These are phyloP conservation scores for Thereva nobilitata DNA, from an alignment of 2,888 invertebrate species.

Conservation along the genomic window DNA sequence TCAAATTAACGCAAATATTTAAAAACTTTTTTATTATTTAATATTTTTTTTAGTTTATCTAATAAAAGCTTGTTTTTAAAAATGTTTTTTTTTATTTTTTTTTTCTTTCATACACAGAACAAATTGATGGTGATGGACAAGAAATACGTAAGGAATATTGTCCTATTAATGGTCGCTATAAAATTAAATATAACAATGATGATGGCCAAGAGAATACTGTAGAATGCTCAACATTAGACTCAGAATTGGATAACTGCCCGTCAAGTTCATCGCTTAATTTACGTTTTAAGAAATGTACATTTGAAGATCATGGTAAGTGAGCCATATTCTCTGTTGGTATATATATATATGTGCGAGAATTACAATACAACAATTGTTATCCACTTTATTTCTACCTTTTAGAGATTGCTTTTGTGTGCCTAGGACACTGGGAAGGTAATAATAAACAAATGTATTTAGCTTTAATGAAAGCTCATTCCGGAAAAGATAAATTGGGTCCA, in stretches of 20 bases:
- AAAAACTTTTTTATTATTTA: no score
- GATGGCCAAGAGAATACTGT: slow-evolving; percentile 59
- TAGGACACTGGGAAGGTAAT: slow-evolving; percentile 66
- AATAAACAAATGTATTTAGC: slow-evolving; percentile 64
- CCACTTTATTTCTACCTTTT: slow-evolving; percentile 26
- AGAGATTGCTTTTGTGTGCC: slow-evolving; percentile 66
- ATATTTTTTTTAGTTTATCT: no score
- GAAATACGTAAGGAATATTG: slow-evolving; percentile 65
- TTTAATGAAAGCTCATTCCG: slow-evolving; percentile 58
- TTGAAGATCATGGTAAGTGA: slow-evolving; percentile 61
- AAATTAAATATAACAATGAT: slow-evolving; percentile 62
- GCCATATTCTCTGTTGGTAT: not conserved
- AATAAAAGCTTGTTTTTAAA: no score
- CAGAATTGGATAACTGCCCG: slow-evolving; percentile 66
- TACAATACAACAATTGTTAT: no score
- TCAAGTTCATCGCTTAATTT: slow-evolving; percentile 64
- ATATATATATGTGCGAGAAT: not conserved
- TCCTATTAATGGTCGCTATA: slow-evolving; percentile 66
- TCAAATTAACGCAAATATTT: no score
- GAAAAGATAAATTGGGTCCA: slow-evolving; percentile 56
- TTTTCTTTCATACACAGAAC: slow-evolving; percentile 55
- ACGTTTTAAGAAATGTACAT: slow-evolving; percentile 63
- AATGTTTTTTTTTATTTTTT: no score
- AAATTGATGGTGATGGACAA: slow-evolving; percentile 60
- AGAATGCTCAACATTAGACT: slow-evolving; percentile 62